Evolutionary conservation across 2,888 invertebrate species (phyloP).

Genomic region (Chymomyza procnemis): DNA sequence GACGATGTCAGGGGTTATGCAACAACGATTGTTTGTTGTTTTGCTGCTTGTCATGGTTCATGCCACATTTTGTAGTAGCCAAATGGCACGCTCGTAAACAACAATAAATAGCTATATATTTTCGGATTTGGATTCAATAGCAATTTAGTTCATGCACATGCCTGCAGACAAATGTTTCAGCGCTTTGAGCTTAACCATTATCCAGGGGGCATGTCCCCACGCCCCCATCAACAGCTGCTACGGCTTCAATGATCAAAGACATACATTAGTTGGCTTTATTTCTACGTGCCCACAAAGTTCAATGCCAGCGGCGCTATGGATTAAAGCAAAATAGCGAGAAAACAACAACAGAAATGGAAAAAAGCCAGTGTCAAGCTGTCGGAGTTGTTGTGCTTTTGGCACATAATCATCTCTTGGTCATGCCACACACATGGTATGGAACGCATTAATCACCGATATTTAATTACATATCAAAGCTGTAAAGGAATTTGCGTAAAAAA

Average conservation of each 20-base stretch:
- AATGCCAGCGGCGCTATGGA: slow-evolving; percentile 37
- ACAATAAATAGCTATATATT: slow-evolving; percentile 29
- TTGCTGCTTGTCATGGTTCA: not conserved
- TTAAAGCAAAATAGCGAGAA: not conserved
- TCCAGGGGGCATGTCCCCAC: slow-evolving; percentile 7
- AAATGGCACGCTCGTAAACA: slow-evolving; percentile 5
- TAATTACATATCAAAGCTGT: slow-evolving; percentile 31
- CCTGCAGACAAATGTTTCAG: not conserved
- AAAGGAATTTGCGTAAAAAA: not conserved
- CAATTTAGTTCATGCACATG: not conserved
- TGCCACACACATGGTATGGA: not conserved
- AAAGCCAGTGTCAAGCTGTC: not conserved
- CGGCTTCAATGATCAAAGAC: slow-evolving; percentile 15
- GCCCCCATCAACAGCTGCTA: slow-evolving; percentile 19
- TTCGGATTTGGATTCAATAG: not conserved
- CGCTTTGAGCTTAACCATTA: not conserved
- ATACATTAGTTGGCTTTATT: slow-evolving; percentile 41
- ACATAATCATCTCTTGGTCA: not conserved
- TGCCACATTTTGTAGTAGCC: not conserved
- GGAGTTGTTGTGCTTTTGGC: not conserved
- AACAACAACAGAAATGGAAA: too few relatives aligned
- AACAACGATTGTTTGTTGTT: slow-evolving; percentile 28
- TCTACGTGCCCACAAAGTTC: slow-evolving; percentile 47
- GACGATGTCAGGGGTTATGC: slow-evolving; percentile 37
- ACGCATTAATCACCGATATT: slow-evolving; percentile 34